Evolutionary conservation across 2,888 invertebrate genomes (phyloP).

Genomic region (Drosophila neotestacea): DNA sequence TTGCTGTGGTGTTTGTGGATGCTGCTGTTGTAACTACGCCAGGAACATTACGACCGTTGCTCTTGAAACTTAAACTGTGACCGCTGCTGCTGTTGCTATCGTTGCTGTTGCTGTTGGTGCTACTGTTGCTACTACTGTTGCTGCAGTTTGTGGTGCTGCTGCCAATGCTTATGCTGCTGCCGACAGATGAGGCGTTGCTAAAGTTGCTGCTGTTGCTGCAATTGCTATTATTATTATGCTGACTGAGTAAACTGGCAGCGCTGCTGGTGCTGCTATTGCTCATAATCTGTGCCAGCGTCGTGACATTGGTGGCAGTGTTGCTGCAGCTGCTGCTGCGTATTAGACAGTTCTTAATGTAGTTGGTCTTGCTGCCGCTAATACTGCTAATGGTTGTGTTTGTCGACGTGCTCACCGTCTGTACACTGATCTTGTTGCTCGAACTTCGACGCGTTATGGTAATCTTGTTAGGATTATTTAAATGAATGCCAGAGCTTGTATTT

Average conservation of each 20-base stretch:
- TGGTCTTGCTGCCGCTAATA: slow-evolving; percentile 63
- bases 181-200: slow-evolving; percentile 74
- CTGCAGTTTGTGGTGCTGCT: slow-evolving; percentile 64
- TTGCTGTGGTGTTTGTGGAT: slow-evolving; percentile 51
- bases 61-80: slow-evolving; percentile 69
- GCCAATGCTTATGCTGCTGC: slow-evolving; percentile 74
- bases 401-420: slow-evolving; percentile 66
- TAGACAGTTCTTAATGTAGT: slow-evolving; percentile 82
- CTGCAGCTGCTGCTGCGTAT: slow-evolving; percentile 83
- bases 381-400: slow-evolving; percentile 59
- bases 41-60: slow-evolving; percentile 70
- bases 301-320: slow-evolving; percentile 82
- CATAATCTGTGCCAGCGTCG: slow-evolving; percentile 82
- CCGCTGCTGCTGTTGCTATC: slow-evolving; percentile 46
- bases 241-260: slow-evolving; percentile 72
- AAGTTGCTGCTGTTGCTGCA: slow-evolving; percentile 75
- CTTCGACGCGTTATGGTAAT: slow-evolving; percentile 72
- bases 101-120: slow-evolving; percentile 63
- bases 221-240: slow-evolving; percentile 71
- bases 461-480: slow-evolving; percentile 65
- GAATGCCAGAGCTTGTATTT: slow-evolving; percentile 39
- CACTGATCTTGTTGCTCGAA: slow-evolving; percentile 56
- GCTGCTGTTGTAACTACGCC: slow-evolving; percentile 53
- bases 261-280: slow-evolving; percentile 82
- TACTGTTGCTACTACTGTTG: slow-evolving; percentile 67